Percentiles rank a stretch among this genome's conserved stretches.
phyloP scores from a whole-genome alignment of 2,797 vertebrate genomes.

The Halcyon smyrnensis region DNA sequence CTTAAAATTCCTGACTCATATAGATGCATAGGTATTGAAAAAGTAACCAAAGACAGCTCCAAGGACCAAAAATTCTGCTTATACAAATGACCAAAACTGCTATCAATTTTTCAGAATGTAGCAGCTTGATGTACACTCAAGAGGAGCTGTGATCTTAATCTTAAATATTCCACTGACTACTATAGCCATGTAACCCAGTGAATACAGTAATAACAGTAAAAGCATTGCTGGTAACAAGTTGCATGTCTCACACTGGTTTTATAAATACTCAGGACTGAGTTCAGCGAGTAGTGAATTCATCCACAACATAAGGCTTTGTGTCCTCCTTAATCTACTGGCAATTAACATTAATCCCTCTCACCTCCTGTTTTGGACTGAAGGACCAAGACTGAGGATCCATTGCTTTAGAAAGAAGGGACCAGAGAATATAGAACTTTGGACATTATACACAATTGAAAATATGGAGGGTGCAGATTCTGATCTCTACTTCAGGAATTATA shows the following conservation, averaged over 20 bases:
- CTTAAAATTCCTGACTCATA: not conserved
- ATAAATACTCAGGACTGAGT: not conserved
- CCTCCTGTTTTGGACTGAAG: not conserved
- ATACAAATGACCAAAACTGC: not conserved
- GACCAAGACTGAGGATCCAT: not conserved
- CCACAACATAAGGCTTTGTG: not conserved
- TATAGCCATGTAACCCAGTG: not conserved
- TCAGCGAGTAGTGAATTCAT: not conserved
- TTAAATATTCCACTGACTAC: not conserved
- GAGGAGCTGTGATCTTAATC: not conserved
- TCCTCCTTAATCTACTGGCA: not conserved
- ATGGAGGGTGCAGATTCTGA: not conserved
- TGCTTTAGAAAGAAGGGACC: not conserved
- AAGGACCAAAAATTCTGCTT: not conserved
- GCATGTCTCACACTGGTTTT: not conserved
- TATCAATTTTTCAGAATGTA: not conserved
- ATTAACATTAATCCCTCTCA: not conserved
- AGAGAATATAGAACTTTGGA: not conserved
- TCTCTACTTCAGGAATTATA: not conserved
- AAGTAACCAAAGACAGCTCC: not conserved
- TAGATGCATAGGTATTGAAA: not conserved
- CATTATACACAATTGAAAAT: not conserved
- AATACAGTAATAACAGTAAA: not conserved
- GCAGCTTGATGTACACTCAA: not conserved
- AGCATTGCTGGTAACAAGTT: not conserved